phyloP scores from a whole-genome alignment of 2,888 invertebrate species.

The Lysandra bellargus region DNA sequence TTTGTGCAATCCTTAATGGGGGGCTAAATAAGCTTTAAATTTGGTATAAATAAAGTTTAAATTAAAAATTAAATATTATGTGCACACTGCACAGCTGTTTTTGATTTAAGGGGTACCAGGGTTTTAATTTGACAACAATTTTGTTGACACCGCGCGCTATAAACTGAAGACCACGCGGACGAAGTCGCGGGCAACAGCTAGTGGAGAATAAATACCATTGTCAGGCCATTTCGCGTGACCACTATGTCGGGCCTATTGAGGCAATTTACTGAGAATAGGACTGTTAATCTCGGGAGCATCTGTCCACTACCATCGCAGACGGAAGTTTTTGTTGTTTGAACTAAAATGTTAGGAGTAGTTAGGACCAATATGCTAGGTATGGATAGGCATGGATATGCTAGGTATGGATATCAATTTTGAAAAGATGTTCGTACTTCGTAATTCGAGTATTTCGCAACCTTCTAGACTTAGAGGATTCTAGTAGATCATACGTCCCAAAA shows the following conservation, averaged over 20 bases:
- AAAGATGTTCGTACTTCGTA: background rate
- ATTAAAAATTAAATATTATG: too few relatives aligned
- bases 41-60: too few relatives aligned
- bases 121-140: too few relatives aligned
- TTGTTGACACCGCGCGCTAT: too few relatives aligned
- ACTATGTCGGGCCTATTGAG: conserved; percentile 12
- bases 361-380: background rate
- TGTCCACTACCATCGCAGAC: background rate
- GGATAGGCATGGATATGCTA: background rate
- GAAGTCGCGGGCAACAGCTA: too few relatives aligned
- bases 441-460: background rate
- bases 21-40: too few relatives aligned
- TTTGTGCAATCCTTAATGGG: too few relatives aligned
- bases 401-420: background rate
- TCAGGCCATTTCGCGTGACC: conserved; percentile 11
- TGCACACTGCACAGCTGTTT: too few relatives aligned
- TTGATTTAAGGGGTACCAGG: too few relatives aligned
- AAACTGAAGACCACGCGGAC: too few relatives aligned
- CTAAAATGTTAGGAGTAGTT: background rate
- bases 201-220: background rate
- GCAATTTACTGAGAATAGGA: background rate
- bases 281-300: background rate
- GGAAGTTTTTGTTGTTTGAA: background rate
- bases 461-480: too few relatives aligned
- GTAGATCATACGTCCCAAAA: too few relatives aligned